Percentiles rank a stretch among this genome's conserved stretches.
These are phyloP conservation scores for Mus minutoides DNA, from an alignment of 2,797 vertebrate genomes.

Conservation along the genomic window DNA sequence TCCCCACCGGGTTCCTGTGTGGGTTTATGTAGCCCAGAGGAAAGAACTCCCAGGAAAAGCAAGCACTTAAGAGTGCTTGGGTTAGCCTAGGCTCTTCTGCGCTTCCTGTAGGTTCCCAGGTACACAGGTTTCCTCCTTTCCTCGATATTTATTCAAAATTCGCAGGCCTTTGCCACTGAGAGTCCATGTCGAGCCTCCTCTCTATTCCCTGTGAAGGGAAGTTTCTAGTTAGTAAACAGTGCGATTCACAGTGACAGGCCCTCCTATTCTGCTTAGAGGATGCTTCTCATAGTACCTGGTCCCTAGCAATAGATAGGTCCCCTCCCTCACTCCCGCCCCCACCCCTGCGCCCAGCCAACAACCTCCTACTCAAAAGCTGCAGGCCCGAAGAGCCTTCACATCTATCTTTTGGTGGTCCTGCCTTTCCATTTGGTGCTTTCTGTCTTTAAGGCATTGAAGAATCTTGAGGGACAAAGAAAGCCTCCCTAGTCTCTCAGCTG, in stretches of 20 bases:
- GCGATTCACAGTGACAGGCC: not conserved
- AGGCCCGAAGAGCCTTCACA: not conserved
- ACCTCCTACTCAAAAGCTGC: not conserved
- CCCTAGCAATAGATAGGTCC: not conserved
- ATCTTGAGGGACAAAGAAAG: not conserved
- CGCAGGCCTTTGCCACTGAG: not conserved
- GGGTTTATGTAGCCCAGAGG: not conserved
- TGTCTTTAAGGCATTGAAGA: not conserved
- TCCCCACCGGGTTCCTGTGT: not conserved
- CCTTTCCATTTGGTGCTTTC: not conserved
- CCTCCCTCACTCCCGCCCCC: not conserved
- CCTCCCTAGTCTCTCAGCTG: not conserved
- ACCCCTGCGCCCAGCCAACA: not conserved
- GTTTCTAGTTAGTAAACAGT: not conserved
- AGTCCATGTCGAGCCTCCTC: not conserved
- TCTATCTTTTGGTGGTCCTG: not conserved
- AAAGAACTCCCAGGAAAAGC: not conserved
- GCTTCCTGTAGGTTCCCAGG: not conserved
- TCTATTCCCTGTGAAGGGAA: not conserved
- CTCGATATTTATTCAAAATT: not conserved
- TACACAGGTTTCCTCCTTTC: not conserved
- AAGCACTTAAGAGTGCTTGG: not conserved
- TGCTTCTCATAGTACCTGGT: not conserved
- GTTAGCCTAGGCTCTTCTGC: accelerated
- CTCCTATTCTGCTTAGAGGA: not conserved